Base-by-base conservation (phyloP, 1,140 invertebrate genomes). In the Scaptomyza pallida region DNA sequence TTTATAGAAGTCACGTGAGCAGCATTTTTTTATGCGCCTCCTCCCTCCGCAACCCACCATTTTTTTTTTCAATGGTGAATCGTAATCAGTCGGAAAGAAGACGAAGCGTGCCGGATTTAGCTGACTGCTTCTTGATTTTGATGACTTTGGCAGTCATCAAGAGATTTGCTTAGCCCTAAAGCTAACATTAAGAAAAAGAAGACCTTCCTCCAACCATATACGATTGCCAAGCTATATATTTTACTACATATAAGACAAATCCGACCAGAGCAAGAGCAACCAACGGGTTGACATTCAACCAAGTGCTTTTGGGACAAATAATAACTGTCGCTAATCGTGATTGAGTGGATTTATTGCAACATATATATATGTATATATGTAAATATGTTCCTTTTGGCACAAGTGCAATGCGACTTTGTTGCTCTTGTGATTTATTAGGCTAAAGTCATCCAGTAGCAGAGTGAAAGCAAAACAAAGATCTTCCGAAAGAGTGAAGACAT, bases 1-100 rank as follows among this genome's bases (percentile, higher is more conserved):
- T 81, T 81, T 81, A 76, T 81, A 81, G 63, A 81, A 81, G 73
- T 81, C 78, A 81, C 78, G 78, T 81, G 78, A 81, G 78, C 63
- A 51, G 73, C 63, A 81, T 81, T 80, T 76, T 80, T 79, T 79
- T 78, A 16, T 16, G 6, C 2, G 37, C 17, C 52, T 13, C 21
- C 9, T 9, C 16, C 26, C 16, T 12, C 8, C 4, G 16, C 23
- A 64, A 26, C 69, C 30, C 41, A 37, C 35, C 45, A n/a, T 15
- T 19, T 44, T 19, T 30, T 30, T 30, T 30, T n/a, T n/a, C n/a
- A n/a, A n/a, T n/a, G 26, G 33, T 6, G 17, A 47, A 35, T 60
- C 59, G 59, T 74, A 77, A 77, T 77, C 74, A 60, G 23, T 55
- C 30, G 23, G 40, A 77, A 67, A 54, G 48, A 21, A 54, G 48